Percentiles rank a stretch among this genome's conserved stretches.
Conservation (phyloP, 2,113 vertebrate species). For the Cynopterus brachyotis region DNA sequence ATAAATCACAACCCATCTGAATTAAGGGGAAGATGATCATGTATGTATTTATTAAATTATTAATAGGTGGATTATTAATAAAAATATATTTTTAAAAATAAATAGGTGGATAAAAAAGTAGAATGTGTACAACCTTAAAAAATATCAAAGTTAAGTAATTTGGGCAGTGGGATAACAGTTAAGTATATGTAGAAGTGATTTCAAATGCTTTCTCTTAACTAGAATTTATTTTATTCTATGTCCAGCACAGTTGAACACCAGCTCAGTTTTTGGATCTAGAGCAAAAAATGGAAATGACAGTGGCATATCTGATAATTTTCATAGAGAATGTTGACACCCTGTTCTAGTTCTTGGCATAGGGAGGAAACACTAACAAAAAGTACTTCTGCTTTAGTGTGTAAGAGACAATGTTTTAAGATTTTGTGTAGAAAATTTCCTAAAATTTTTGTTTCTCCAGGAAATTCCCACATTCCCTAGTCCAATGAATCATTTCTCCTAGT, state of each 20-base stretch:
- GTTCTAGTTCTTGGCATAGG: not conserved
- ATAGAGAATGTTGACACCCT: not conserved
- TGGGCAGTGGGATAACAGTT: not conserved
- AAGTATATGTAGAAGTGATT: not conserved
- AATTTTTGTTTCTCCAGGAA: slow-evolving; percentile 32
- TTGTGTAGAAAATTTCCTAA: not conserved
- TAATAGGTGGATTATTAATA: no score
- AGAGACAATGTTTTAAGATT: not conserved
- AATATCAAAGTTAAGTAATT: not conserved
- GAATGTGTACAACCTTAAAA: not conserved
- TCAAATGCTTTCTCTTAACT: not conserved
- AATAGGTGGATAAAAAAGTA: not conserved
- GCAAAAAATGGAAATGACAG: not conserved
- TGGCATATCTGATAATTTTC: not conserved
- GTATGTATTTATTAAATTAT: not conserved
- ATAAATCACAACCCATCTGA: not conserved
- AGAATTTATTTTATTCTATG: not conserved
- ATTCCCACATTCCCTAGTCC: not conserved
- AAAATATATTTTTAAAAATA: slow-evolving; percentile 14
- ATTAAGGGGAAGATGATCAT: not conserved
- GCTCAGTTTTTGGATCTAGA: not conserved
- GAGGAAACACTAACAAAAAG: not conserved
- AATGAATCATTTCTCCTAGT: not conserved
- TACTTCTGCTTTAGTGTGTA: not conserved
- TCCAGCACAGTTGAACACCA: not conserved